phyloP scores from a whole-genome alignment of 2,888 invertebrate species.

The Stratiomys singularior region DNA sequence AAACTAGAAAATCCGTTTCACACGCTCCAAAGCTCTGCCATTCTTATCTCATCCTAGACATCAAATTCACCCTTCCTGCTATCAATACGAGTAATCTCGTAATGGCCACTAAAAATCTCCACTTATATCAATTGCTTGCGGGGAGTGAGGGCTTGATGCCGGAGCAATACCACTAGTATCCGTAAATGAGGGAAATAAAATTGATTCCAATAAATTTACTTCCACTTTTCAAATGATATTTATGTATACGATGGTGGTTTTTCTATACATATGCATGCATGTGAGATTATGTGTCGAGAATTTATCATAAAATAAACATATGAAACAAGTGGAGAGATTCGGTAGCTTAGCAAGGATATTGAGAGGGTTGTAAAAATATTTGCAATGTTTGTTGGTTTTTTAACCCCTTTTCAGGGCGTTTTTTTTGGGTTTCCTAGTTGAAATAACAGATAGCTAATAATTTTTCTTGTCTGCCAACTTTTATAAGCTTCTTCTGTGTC shows the following conservation, averaged over 20 bases:
- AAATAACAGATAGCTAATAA: slow-evolving; percentile 42
- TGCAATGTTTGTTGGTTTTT: background rate
- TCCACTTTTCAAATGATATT: slow-evolving; percentile 40
- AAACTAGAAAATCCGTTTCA: too few relatives aligned
- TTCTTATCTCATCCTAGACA: too few relatives aligned
- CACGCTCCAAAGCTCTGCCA: too few relatives aligned
- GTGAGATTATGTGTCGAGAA: slow-evolving; percentile 19
- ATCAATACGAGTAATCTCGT: slow-evolving; percentile 47
- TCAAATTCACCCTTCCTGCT: background rate
- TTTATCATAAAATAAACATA: slow-evolving; percentile 39
- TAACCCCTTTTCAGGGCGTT: background rate
- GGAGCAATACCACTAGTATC: too few relatives aligned
- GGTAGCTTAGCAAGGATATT: background rate
- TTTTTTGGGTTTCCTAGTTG: background rate
- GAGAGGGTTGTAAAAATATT: background rate
- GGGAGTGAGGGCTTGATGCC: too few relatives aligned
- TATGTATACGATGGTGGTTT: slow-evolving; percentile 16
- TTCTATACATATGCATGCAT: too few relatives aligned
- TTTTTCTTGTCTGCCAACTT: slow-evolving; percentile 30
- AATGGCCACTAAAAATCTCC: slow-evolving; percentile 50
- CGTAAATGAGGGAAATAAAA: slow-evolving; percentile 43
- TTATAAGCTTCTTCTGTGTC: background rate
- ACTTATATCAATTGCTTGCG: slow-evolving; percentile 46
- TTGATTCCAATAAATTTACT: slow-evolving; percentile 49
- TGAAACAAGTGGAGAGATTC: background rate